phyloP scores from a whole-genome alignment of 1,140 invertebrate genomes.

The Rhyacophila brunnea region DNA sequence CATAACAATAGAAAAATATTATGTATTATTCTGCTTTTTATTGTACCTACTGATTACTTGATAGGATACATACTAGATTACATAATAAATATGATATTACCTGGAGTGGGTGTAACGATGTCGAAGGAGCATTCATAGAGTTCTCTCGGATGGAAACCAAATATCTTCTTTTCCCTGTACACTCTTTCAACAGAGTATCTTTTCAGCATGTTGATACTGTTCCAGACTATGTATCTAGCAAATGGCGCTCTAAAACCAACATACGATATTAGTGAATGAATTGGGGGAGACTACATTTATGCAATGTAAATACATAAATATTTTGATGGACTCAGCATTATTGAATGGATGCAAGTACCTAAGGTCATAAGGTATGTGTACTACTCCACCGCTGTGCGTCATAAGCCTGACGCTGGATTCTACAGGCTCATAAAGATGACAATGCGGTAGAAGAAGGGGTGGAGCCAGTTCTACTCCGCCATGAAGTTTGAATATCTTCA shows the following conservation, averaged over 20 bases:
- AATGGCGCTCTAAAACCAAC: slow-evolving; percentile 41
- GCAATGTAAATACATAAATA: too few species aligned
- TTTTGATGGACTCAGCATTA: too few species aligned
- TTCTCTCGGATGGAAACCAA: slow-evolving; percentile 85
- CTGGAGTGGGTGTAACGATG: slow-evolving; percentile 74
- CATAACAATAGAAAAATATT: too few species aligned
- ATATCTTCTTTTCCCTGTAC: slow-evolving; percentile 79
- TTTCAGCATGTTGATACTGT: slow-evolving; percentile 74
- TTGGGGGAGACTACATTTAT: too few species aligned
- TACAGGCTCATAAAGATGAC: slow-evolving; percentile 54
- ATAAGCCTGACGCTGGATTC: slow-evolving; percentile 75
- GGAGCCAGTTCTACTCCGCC: slow-evolving; percentile 74
- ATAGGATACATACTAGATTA: too few species aligned
- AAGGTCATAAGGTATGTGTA: slow-evolving; percentile 77
- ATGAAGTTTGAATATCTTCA: slow-evolving; percentile 72
- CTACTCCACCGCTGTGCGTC: slow-evolving; percentile 79
- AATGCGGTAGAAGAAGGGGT: slow-evolving; percentile 75
- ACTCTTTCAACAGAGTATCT: slow-evolving; percentile 85
- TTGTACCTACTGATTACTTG: too few species aligned
- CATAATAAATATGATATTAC: slow-evolving; percentile 42
- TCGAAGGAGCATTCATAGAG: slow-evolving; percentile 91
- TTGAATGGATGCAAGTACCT: slow-evolving; percentile 44
- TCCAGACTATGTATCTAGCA: slow-evolving; percentile 62
- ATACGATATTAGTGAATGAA: too few species aligned
- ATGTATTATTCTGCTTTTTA: too few species aligned